Evolutionary conservation across 2,113 vertebrate species (phyloP), one percentile per base, ranked within the genome.

Genomic region (Steatornis caripensis): DNA sequence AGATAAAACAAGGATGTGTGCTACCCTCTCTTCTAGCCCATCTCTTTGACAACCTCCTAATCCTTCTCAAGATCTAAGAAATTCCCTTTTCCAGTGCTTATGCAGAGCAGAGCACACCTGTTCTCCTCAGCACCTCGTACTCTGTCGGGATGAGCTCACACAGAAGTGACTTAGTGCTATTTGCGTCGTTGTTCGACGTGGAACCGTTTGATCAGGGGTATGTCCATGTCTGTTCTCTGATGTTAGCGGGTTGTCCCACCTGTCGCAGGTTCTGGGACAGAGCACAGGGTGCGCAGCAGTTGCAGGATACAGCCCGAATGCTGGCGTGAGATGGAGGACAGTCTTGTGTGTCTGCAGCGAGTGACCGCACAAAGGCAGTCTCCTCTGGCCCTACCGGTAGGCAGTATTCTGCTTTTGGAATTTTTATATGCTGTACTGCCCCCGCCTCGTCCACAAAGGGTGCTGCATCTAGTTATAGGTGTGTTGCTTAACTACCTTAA

Each of bases 371-470:
- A 17, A 46, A 43, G 30, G 11, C 15, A 2, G 5, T 24, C 19
- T 48, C 37, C 32, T 60, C 34, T 69, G 72, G 16, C 62, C 12
- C 0, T 34, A 3, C 4, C 0, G 1, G 30, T 15, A 49, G 58
- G 20, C 49, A 65, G 14, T 29, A 48, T 75, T 65, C 17, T 76
- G 2, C 27, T 70, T 80, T 19, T 48, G 12, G 0, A 11, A 1
- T 16, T 75, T 69, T 48, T 32, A 26, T 39, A 4, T 1, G 1
- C 34, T 46, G 21, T 43, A 15, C 29, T 23, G 5, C 32, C 12
- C 15, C 14, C 15, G 6, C 14, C 37, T 22, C 2, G 2, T 21
- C 29, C 19, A 13, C 65, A 48, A 70, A 75, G 36, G 21, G 24
- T 75, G 36, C 17, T 36, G 51, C 9, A 5, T 30, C n/a, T 65